Evolutionary conservation across 1,140 invertebrate genomes (phyloP).

Genomic region (Drosophila repletoides): DNA sequence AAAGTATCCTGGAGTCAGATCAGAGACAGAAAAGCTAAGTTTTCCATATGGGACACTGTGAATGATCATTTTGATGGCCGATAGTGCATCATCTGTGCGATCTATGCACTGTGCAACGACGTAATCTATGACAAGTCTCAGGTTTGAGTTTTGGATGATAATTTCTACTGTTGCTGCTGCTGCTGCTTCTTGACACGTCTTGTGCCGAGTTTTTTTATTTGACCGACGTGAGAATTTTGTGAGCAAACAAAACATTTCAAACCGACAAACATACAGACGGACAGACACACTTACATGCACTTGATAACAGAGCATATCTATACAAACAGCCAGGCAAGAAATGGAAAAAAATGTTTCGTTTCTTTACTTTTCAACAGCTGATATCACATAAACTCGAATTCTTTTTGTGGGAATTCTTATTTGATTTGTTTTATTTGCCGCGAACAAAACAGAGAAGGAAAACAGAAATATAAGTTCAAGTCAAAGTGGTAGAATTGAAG

Average conservation of each 20-base stretch:
- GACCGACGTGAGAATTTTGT: slow-evolving; percentile 77
- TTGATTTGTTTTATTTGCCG: slow-evolving; percentile 31
- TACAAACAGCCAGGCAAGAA: slow-evolving; percentile 2
- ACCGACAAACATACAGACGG: slow-evolving; percentile 21
- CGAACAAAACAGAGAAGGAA: not conserved
- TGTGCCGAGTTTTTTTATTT: slow-evolving; percentile 40
- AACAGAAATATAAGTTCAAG: not conserved
- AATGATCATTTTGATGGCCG: slow-evolving; percentile 5
- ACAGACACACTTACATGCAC: slow-evolving; percentile 30
- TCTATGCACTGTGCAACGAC: slow-evolving; percentile 2
- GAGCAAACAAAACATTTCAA: slow-evolving; percentile 52
- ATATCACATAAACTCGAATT: slow-evolving; percentile 41
- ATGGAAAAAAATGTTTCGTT: slow-evolving; percentile 43
- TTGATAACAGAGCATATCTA: slow-evolving; percentile 69
- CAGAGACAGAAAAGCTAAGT: no score
- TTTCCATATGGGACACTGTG: not conserved
- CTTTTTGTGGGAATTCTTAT: slow-evolving; percentile 48
- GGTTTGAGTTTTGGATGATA: slow-evolving; percentile 17
- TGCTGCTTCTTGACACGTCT: slow-evolving; percentile 29
- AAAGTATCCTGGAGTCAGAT: no score
- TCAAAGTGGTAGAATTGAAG: slow-evolving; percentile 8
- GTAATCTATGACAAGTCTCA: slow-evolving; percentile 6
- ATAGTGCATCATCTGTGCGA: not conserved
- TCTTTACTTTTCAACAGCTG: slow-evolving; percentile 51
- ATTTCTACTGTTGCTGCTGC: slow-evolving; percentile 47